phyloP scores from a whole-genome alignment of 2,888 invertebrate genomes.

The Callinectes sapidus region DNA sequence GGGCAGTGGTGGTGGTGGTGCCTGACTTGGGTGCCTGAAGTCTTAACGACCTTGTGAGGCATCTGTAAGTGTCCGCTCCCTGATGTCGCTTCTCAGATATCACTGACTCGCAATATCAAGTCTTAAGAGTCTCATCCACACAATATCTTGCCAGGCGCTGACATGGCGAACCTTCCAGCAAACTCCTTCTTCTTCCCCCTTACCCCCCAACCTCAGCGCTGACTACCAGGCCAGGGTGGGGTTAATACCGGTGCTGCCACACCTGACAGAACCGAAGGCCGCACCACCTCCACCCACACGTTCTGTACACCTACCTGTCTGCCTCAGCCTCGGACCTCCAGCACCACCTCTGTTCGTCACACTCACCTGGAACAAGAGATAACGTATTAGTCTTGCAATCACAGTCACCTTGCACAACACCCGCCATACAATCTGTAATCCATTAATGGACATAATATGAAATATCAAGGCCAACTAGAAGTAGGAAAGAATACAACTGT shows the following conservation, averaged over 20 bases:
- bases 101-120: neutral
- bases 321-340: neutral
- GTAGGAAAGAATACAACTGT: neutral
- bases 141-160: neutral
- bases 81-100: neutral
- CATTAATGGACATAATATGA: neutral
- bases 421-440: neutral
- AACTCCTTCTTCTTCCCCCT: neutral
- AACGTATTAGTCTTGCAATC: neutral
- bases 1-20: neutral
- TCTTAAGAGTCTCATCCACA: neutral
- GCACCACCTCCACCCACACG: neutral
- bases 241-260: neutral
- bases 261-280: neutral
- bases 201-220: neutral
- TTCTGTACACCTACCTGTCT: neutral
- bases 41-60: neutral
- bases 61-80: neutral
- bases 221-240: neutral
- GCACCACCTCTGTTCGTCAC: neutral
- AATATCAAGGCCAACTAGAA: neutral
- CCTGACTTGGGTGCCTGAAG: neutral
- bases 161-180: neutral
- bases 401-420: neutral
- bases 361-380: neutral